These are phyloP conservation scores for Thripadectes ignobilis DNA, from an alignment of 2,797 vertebrate genomes.

Conservation along the genomic window DNA sequence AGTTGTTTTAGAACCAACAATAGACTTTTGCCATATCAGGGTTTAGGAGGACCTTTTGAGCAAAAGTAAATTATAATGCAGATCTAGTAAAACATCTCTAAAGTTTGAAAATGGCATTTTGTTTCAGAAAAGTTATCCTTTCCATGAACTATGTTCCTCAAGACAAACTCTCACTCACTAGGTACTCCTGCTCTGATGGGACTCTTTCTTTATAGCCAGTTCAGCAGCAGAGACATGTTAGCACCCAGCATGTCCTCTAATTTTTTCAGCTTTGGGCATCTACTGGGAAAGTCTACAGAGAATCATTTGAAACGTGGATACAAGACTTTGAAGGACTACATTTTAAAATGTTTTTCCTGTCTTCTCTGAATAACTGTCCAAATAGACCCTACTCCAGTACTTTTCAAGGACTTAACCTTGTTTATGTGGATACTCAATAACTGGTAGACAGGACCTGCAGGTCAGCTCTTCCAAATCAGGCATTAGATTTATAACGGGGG, in stretches of 20 bases:
- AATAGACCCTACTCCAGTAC: not conserved
- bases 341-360: not conserved
- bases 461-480: not conserved
- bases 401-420: not conserved
- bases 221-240: not conserved
- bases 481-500: not conserved
- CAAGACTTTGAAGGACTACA: not conserved
- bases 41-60: not conserved
- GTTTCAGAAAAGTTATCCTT: not conserved
- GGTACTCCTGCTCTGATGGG: not conserved
- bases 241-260: not conserved
- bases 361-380: not conserved
- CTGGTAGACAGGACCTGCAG: not conserved
- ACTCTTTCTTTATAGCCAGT: not conserved
- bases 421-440: not conserved
- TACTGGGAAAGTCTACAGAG: not conserved
- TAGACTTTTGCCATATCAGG: not conserved
- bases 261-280: not conserved
- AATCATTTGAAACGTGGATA: not conserved
- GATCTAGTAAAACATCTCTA: not conserved
- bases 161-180: not conserved
- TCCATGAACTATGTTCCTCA: not conserved
- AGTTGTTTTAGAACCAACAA: not conserved
- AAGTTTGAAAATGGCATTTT: not conserved
- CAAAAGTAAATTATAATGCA: not conserved